Percentiles rank a stretch among this genome's conserved stretches.
Conservation (phyloP, 2,888 invertebrate species). For the Drosophila buzzatii region DNA sequence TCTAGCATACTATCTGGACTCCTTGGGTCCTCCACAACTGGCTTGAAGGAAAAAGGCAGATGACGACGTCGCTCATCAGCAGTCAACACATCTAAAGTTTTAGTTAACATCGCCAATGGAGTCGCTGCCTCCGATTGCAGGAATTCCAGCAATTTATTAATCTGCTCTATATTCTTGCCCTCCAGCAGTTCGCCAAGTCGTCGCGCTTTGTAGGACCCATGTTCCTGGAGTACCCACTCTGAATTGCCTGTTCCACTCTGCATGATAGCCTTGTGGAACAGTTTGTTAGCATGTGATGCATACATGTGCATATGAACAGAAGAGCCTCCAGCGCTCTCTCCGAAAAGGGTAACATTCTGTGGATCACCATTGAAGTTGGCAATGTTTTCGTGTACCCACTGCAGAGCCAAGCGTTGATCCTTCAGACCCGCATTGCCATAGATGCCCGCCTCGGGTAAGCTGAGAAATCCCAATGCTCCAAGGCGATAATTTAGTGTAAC, state of each 20-base stretch:
- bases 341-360: conserved; percentile 82
- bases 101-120: conserved; percentile 52
- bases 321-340: conserved; percentile 83
- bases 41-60: conserved; percentile 80
- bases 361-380: conserved; percentile 85
- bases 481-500: conserved; percentile 84
- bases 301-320: conserved; percentile 81
- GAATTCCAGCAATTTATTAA: conserved; percentile 56
- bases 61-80: conserved; percentile 79
- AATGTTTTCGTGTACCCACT: conserved; percentile 85
- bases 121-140: conserved; percentile 67
- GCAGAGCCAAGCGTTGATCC: conserved; percentile 86
- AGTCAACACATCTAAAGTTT: conserved; percentile 58
- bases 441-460: conserved; percentile 80
- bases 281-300: conserved; percentile 74
- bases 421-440: conserved; percentile 84
- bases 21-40: conserved; percentile 74
- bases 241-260: conserved; percentile 83
- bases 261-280: conserved; percentile 84
- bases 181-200: conserved; percentile 75
- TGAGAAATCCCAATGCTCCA: conserved; percentile 83
- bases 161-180: conserved; percentile 38
- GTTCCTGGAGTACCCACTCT: conserved; percentile 82
- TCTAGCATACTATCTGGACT: conserved; percentile 78
- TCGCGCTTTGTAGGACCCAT: conserved; percentile 66